A percentile compares a stretch with the other conserved stretches of the same genome.
phyloP scores from a whole-genome alignment of 2,797 vertebrate genomes.

The Apodemus agrarius region DNA sequence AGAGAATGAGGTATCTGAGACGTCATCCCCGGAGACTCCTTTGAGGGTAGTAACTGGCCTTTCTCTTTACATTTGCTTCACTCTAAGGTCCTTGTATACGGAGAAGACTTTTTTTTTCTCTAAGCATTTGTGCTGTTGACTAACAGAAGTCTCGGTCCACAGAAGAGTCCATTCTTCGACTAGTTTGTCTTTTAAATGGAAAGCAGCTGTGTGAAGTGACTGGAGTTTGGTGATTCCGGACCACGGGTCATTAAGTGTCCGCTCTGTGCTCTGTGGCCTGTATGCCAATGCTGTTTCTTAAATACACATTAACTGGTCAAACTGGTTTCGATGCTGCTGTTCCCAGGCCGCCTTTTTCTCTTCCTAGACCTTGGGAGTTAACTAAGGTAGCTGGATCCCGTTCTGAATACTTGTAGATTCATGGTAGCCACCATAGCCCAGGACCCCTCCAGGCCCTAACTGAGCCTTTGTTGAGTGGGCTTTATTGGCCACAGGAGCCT shows the following conservation, averaged over 20 bases:
- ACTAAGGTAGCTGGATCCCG: neutral
- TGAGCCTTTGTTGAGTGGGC: neutral
- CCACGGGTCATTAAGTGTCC: neutral
- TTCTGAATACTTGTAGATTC: neutral
- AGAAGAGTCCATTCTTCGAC: neutral
- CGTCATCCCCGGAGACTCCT: neutral
- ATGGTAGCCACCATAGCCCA: neutral
- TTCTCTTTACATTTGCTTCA: neutral
- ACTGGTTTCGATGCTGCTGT: conserved; percentile 32
- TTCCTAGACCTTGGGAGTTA: neutral
- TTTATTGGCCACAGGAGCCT: neutral
- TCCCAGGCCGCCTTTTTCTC: neutral
- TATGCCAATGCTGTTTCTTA: neutral
- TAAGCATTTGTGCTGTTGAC: neutral
- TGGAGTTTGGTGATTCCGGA: neutral
- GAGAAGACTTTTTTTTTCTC: neutral
- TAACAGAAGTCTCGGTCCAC: neutral
- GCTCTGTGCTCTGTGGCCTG: neutral
- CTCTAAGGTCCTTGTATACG: neutral
- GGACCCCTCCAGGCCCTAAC: neutral
- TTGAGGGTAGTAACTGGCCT: neutral
- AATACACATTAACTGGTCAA: neutral
- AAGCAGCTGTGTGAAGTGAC: neutral
- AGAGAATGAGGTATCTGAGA: neutral
- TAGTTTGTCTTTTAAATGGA: neutral